Conservation (phyloP, 2,888 invertebrate species). For the Metalampra italica region DNA sequence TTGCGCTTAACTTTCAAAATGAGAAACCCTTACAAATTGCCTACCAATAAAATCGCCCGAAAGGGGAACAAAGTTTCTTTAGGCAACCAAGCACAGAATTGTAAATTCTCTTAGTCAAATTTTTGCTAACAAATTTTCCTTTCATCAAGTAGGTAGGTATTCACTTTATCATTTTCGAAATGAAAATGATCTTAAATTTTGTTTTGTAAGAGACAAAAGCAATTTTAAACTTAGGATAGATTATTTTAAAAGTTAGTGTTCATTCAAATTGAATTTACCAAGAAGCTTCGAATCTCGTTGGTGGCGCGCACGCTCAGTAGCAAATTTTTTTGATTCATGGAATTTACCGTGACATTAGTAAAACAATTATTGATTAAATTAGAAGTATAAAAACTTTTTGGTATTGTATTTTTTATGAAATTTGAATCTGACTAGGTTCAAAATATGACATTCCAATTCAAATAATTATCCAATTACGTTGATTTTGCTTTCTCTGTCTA, state of each 20-base stretch:
- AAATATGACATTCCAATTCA: no score
- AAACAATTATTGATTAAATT: no score
- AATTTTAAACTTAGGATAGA: neutral
- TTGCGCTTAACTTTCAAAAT: neutral
- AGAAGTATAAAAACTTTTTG: no score
- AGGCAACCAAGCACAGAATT: conserved; percentile 1
- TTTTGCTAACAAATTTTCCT: neutral
- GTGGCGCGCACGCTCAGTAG: no score
- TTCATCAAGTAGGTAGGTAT: conserved; percentile 7
- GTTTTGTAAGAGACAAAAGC: neutral
- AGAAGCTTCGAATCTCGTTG: no score
- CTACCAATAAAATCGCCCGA: neutral
- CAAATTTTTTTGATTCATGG: no score
- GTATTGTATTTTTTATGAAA: no score
- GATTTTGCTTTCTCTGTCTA: no score
- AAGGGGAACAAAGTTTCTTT: neutral
- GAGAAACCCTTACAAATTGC: conserved; percentile 1
- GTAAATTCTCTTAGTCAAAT: conserved; percentile 1
- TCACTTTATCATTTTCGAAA: conserved; percentile 2
- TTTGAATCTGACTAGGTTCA: no score
- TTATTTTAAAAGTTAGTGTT: conserved; percentile 3
- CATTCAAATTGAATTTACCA: neutral
- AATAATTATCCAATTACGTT: no score
- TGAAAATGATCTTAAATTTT: conserved; percentile 1
- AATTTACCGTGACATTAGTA: no score